These are phyloP conservation scores for Heliconius cydno DNA, from an alignment of 2,888 invertebrate genomes.

Conservation along the genomic window DNA sequence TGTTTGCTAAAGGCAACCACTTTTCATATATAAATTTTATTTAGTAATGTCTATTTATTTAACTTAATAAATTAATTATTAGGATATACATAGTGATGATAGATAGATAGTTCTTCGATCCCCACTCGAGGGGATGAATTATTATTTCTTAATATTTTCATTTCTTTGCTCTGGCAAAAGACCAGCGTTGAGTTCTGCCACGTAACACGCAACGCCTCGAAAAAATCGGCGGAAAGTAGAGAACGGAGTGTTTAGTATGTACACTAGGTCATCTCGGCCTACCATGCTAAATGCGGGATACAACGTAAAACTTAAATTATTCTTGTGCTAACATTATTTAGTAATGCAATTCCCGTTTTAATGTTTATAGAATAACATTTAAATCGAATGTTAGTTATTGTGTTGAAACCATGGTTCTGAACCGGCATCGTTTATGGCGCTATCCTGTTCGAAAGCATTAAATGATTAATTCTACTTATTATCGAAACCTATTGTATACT, in stretches of 20 bases:
- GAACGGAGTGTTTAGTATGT: background rate
- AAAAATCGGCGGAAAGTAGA: too few species aligned
- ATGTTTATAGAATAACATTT: slow-evolving; percentile 16
- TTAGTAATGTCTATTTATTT: too few species aligned
- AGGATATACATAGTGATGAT: too few species aligned
- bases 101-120: too few species aligned
- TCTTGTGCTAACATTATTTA: background rate
- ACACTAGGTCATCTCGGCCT: background rate
- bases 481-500: slow-evolving; percentile 30
- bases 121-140: too few species aligned
- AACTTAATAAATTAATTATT: too few species aligned
- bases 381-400: slow-evolving; percentile 13
- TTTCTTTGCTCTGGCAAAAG: too few species aligned
- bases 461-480: slow-evolving; percentile 37
- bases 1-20: too few species aligned
- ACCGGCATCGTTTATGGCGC: slow-evolving; percentile 36
- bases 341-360: background rate
- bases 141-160: too few species aligned
- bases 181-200: too few species aligned
- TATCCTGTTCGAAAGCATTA: slow-evolving; percentile 45
- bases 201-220: too few species aligned
- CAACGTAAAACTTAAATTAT: background rate
- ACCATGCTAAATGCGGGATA: background rate
- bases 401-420: slow-evolving; percentile 37
- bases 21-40: too few species aligned